phyloP scores from a whole-genome alignment of 2,888 invertebrate genomes.

The Scaptomyza parva region DNA sequence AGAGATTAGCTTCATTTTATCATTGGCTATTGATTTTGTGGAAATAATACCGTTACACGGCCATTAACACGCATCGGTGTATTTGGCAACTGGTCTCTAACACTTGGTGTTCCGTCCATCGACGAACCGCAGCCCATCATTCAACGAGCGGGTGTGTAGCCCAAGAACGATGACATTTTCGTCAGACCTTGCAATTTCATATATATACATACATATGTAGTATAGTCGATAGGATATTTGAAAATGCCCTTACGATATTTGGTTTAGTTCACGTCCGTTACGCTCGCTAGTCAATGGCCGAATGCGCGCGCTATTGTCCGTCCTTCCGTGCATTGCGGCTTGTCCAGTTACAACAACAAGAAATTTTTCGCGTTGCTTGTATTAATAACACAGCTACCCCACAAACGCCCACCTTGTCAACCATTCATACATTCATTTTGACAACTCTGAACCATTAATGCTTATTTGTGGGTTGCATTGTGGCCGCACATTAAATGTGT shows the following conservation, averaged over 20 bases:
- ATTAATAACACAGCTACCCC: slow-evolving; percentile 23
- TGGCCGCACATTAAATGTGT: slow-evolving; percentile 6
- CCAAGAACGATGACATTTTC: slow-evolving; percentile 35
- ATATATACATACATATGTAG: no score
- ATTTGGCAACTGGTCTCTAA: slow-evolving; percentile 53
- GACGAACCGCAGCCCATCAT: slow-evolving; percentile 82
- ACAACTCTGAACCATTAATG: slow-evolving; percentile 42
- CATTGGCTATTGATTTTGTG: slow-evolving; percentile 4
- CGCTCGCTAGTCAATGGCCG: slow-evolving; percentile 58
- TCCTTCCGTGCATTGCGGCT: slow-evolving; percentile 7
- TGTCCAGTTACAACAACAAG: slow-evolving; percentile 51
- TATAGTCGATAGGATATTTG: slow-evolving; percentile 1
- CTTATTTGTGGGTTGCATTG: slow-evolving; percentile 36
- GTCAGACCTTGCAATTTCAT: slow-evolving; percentile 34
- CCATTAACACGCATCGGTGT: slow-evolving; percentile 42
- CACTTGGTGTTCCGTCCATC: slow-evolving; percentile 70
- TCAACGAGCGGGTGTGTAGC: slow-evolving; percentile 13
- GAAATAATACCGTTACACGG: slow-evolving; percentile 43
- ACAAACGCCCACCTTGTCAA: slow-evolving; percentile 3
- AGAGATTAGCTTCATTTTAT: slow-evolving; percentile 1
- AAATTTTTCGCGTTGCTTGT: slow-evolving; percentile 55
- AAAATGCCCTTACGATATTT: neutral
- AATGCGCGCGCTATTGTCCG: slow-evolving; percentile 57
- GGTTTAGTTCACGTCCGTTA: slow-evolving; percentile 31
- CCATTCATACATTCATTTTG: slow-evolving; percentile 39